Base-by-base conservation (phyloP, 2,797 vertebrate species). In the Lepus oiostolus region DNA sequence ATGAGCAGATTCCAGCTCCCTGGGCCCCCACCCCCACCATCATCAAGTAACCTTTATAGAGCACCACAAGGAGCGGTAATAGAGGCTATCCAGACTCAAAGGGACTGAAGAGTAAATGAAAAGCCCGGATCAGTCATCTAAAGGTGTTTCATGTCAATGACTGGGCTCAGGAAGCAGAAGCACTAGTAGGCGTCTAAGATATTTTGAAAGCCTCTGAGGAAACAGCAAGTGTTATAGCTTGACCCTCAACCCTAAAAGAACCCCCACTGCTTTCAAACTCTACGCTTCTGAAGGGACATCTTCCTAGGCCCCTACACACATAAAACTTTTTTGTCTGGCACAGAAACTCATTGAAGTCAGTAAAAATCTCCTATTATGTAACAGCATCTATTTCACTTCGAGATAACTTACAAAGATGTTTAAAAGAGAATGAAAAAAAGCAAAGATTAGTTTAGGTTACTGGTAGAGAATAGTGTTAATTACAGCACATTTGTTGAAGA, bases 1-100 rank as follows among this genome's bases (percentile, higher is more conserved):
- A 96, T 93, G 85, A 96, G 79, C 88, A 95, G 94, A 96, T 94
- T 95, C 74, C 95, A 63, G 67, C n/a, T 68, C n/a, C 32, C 88
- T 94, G 54, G 14, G 16, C 54, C 70, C 50, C 67, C 63, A 70
- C 84, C 76, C 32, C 85, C 70, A 13, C 93, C 70, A 7, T 90
- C 88, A 63, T 93, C 89, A 88, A 92, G 71, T 8, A 91, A 65
- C 35, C 71, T 97, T 95, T 88, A 96, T 30, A 92, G 85, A 84
- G 82, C 71, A 72, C 77, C 26, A 4, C 58, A 65, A 74, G 65
- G 60, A 92, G 65, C 82, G 79, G 58, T 86, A 93, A 93, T 26
- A 90, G 90, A 95, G 75, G 79, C 79, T 54, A 21, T 24, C 77
- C 94, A 95, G 90, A 95, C 75, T 93, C 83, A 77, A 92, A 95